phyloP scores from a whole-genome alignment of 2,888 invertebrate genomes.

The Tanytarsus gracilentus region DNA sequence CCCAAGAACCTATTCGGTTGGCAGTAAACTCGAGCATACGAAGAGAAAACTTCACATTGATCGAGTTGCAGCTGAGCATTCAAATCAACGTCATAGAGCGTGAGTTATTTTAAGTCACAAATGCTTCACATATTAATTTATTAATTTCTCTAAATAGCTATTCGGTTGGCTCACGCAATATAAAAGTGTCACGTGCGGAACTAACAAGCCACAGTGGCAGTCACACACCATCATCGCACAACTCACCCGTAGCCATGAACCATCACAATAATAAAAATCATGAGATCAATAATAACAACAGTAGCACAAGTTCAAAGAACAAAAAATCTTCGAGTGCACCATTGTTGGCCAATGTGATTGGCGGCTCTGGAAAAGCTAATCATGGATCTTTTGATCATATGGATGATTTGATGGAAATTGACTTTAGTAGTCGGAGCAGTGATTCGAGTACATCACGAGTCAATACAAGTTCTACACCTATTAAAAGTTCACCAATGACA shows the following conservation, averaged over 20 bases:
- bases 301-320: slow-evolving; percentile 35
- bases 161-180: slow-evolving; percentile 59
- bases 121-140: no score
- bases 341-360: slow-evolving; percentile 45
- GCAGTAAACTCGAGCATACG: slow-evolving; percentile 63
- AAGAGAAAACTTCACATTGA: slow-evolving; percentile 47
- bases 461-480: slow-evolving; percentile 28
- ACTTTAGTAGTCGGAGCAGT: slow-evolving; percentile 44
- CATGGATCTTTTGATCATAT: slow-evolving; percentile 53
- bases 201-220: slow-evolving; percentile 37
- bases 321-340: slow-evolving; percentile 63
- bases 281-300: slow-evolving; percentile 30
- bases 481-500: slow-evolving; percentile 30
- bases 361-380: slow-evolving; percentile 35
- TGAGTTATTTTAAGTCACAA: no score
- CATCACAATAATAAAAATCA: no score
- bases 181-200: slow-evolving; percentile 44
- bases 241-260: slow-evolving; percentile 14
- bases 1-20: slow-evolving; percentile 76
- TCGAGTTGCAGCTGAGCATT: slow-evolving; percentile 43
- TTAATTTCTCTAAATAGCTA: no score
- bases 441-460: slow-evolving; percentile 30
- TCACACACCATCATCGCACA: slow-evolving; percentile 34
- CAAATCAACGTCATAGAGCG: slow-evolving; percentile 55
- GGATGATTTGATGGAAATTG: slow-evolving; percentile 78